Evolutionary conservation across 1,140 invertebrate genomes (phyloP).

Genomic region (Aphaenogaster floridana): DNA sequence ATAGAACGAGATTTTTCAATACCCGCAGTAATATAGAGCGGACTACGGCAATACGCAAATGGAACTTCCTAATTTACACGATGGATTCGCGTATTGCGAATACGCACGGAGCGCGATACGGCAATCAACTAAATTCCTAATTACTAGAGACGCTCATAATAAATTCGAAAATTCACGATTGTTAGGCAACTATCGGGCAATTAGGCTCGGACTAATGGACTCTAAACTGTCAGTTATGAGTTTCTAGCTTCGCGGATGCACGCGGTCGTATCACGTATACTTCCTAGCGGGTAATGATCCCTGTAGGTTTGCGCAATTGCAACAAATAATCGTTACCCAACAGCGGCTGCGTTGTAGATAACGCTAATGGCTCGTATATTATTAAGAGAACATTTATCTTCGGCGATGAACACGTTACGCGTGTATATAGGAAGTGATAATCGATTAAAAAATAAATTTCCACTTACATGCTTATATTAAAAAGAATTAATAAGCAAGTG

Average conservation of each 20-base stretch:
- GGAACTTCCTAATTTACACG: conserved; percentile 24
- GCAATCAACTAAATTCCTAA: conserved; percentile 41
- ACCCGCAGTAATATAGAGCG: background rate
- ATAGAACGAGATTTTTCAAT: conserved; percentile 8
- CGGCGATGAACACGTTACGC: background rate
- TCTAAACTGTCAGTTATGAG: conserved; percentile 69
- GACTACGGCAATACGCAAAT: conserved; percentile 1
- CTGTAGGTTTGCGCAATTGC: conserved; percentile 61
- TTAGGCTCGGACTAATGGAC: conserved; percentile 70
- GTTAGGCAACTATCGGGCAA: conserved; percentile 39
- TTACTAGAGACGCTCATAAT: conserved; percentile 40
- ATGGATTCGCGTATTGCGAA: background rate
- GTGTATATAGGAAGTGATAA: background rate
- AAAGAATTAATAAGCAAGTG: background rate
- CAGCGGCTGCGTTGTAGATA: conserved; percentile 27
- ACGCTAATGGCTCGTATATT: conserved; percentile 35
- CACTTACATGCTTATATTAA: background rate
- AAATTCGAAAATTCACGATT: conserved; percentile 59
- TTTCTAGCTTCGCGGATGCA: conserved; percentile 47
- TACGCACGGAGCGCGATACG: background rate
- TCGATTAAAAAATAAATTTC: background rate
- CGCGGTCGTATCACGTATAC: conserved; percentile 27
- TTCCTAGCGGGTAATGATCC: conserved; percentile 61
- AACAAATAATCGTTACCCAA: conserved; percentile 61
- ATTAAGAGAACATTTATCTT: conserved; percentile 38